These are phyloP conservation scores for Halcyon leucocephala DNA, from an alignment of 2,797 vertebrate species.

Conservation along the genomic window DNA sequence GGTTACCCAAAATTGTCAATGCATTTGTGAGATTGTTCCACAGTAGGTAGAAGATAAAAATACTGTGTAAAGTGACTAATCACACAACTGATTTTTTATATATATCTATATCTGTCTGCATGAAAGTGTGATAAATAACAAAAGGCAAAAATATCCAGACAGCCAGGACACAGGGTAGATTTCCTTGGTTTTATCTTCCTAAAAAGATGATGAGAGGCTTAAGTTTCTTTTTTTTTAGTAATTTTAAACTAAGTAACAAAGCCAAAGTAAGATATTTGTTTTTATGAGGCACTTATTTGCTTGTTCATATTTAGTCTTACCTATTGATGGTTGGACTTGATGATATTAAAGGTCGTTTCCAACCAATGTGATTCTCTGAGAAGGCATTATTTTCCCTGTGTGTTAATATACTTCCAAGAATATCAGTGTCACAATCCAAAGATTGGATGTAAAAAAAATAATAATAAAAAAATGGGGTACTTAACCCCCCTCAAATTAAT, in stretches of 20 bases:
- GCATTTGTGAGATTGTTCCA: neutral
- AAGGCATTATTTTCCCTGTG: neutral
- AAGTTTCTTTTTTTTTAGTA: neutral
- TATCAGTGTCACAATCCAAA: neutral
- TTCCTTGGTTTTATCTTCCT: neutral
- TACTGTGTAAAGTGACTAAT: neutral
- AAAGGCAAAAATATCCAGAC: neutral
- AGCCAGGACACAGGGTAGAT: neutral
- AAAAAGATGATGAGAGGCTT: neutral
- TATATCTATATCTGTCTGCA: neutral
- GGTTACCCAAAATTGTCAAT: neutral
- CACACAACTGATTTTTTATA: neutral
- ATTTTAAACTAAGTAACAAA: neutral
- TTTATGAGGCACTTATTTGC: neutral
- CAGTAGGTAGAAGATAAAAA: neutral
- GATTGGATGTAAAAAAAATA: neutral
- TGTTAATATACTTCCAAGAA: neutral
- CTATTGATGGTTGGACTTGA: too few relatives aligned
- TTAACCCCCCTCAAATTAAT: neutral
- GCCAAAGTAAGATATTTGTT: too few relatives aligned
- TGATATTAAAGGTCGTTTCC: too few relatives aligned
- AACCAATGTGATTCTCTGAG: neutral
- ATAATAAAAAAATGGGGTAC: neutral
- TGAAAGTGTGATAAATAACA: neutral
- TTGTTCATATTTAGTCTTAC: neutral